Conservation (phyloP, 1,140 invertebrate species). For the Cherax destructor region DNA sequence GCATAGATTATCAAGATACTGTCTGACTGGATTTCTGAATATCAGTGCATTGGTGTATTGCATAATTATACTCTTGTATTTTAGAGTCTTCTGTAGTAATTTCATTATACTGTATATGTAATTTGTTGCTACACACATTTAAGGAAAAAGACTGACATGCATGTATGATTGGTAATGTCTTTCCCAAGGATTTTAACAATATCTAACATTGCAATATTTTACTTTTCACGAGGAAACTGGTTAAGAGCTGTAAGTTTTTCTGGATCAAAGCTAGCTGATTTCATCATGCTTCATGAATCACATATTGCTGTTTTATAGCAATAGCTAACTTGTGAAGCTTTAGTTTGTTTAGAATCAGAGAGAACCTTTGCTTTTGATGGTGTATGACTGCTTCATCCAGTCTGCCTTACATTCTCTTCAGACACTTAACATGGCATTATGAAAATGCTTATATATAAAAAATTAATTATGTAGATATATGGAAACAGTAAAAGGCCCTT, state of each 20-base stretch:
- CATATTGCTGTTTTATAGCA: conserved; percentile 35
- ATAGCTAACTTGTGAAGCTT: conserved; percentile 31
- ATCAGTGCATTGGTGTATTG: conserved; percentile 3
- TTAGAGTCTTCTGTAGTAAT: neutral
- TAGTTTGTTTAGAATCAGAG: conserved; percentile 24
- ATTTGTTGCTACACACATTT: neutral
- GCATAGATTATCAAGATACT: neutral
- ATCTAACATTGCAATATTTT: conserved; percentile 48
- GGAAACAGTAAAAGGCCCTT: neutral
- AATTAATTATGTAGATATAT: neutral
- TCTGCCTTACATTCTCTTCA: conserved; percentile 8
- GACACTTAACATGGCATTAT: neutral
- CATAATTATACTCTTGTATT: neutral
- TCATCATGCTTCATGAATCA: conserved; percentile 32
- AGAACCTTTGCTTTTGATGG: conserved; percentile 35
- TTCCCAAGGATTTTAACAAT: conserved; percentile 7
- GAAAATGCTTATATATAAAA: neutral
- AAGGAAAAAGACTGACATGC: neutral
- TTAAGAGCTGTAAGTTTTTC: conserved; percentile 64
- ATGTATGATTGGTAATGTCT: conserved; percentile 24
- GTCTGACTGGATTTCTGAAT: neutral
- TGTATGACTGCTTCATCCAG: conserved; percentile 45
- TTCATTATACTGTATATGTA: neutral
- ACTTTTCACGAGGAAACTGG: conserved; percentile 65
- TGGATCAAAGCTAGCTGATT: conserved; percentile 13